phyloP scores from a whole-genome alignment of 2,888 invertebrate genomes.

The Apamea sordens region DNA sequence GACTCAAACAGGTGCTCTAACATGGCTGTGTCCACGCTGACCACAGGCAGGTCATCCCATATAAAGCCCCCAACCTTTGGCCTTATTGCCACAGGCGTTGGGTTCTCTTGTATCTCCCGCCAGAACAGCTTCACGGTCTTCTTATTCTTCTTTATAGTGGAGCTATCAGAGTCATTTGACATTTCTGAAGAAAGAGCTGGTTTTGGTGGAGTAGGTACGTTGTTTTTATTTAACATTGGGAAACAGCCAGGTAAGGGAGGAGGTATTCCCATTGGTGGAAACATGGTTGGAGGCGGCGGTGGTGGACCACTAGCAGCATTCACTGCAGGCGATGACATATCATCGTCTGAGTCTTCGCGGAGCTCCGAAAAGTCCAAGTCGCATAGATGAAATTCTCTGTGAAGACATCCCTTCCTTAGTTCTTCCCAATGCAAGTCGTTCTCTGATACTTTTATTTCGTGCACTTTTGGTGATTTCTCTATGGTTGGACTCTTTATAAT shows the following conservation, averaged over 20 bases:
- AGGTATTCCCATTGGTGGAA: conserved; percentile 86
- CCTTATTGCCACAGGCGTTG: conserved; percentile 85
- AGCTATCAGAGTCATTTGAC: conserved; percentile 84
- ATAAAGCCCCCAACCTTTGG: conserved; percentile 93
- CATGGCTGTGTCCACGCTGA: conserved; percentile 97
- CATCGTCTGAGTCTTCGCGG: conserved; percentile 96
- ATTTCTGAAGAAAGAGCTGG: conserved; percentile 79
- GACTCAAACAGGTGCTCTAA: conserved; percentile 99
- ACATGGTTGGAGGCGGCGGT: conserved; percentile 94
- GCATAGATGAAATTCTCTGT: conserved; percentile 95
- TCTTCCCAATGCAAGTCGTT: conserved; percentile 99
- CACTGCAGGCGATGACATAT: conserved; percentile 92
- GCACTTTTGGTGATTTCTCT: conserved; percentile 91
- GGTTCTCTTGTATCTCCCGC: conserved; percentile 97
- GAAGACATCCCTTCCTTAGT: conserved; percentile 92
- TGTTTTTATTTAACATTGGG: conserved; percentile 83
- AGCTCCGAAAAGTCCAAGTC: conserved; percentile 99
- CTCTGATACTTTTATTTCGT: conserved; percentile 96
- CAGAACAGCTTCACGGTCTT: conserved; percentile 99
- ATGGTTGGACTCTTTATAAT: conserved; percentile 93
- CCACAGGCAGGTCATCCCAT: conserved; percentile 97
- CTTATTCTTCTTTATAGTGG: conserved; percentile 95
- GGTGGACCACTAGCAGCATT: conserved; percentile 93
- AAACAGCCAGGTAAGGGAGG: conserved; percentile 89
- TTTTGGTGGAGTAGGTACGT: conserved; percentile 84